Evolutionary conservation across 2,797 vertebrate species (phyloP), one percentile per base, ranked within the genome.

Genomic region (Muscicapa comitata): DNA sequence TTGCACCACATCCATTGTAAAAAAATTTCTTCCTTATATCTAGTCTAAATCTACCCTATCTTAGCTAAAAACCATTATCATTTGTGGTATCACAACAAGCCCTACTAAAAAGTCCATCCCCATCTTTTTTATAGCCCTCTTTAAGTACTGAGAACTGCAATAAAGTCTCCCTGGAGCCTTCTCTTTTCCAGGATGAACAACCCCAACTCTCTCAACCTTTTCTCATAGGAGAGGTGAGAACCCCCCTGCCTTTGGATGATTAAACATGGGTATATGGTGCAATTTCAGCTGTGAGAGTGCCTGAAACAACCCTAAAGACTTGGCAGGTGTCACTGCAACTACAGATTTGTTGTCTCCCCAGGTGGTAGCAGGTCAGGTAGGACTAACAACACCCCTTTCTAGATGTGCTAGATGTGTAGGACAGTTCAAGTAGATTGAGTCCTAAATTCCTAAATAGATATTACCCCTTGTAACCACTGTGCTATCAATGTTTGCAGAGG

Each of bases 1-100:
- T 20, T 58, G 58, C 16, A 77, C 6, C 6, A 29, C 3, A 2
- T 10, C 14, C 17, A 47, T 4, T 0, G 2, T 10, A n/a, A 40
- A 37, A 68, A 73, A 13, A 4, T 2, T 2, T 67, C 10, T 25
- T 28, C 28, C 13, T 45, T 66, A 7, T n/a, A 16, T 18, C 6
- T 61, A 42, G 3, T 21, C 19, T 71, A 7, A 71, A 18, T 71
- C 25, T 66, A 35, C 35, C 4, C 6, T 29, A 4, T 53, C 48
- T 57, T 70, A 21, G 28, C 73, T 66, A 62, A 48, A 93, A 88
- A 25, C 8, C 14, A 2, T 57, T 70, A 4, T 2, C 6, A 5
- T 14, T 61, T 57, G 10, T 23, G 18, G 7, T 48, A 35, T 29
- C 2, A 7, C 17, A 23, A 29, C 4, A 74, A 24, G 1, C 10